Conservation (phyloP, 2,888 invertebrate species). For the Chesias legatella region DNA sequence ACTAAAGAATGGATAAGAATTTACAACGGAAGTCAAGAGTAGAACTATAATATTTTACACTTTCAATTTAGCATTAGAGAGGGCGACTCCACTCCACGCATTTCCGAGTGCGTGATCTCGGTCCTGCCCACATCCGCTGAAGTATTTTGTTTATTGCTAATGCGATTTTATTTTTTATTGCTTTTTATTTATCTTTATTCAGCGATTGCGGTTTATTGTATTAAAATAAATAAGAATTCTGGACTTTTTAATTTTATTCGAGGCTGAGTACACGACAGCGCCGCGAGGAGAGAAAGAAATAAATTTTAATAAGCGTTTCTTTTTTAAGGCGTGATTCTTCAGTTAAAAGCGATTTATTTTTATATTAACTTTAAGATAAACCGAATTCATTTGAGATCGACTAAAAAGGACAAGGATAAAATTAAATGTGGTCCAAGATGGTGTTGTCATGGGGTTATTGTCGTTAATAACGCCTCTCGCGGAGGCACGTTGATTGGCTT, state of each 20-base stretch:
- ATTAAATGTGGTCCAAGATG: slow-evolving; percentile 71
- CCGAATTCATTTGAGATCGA: slow-evolving; percentile 80
- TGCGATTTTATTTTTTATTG: slow-evolving; percentile 81
- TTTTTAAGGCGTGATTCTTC: slow-evolving; percentile 81
- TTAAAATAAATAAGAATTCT: slow-evolving; percentile 81
- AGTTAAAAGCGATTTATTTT: slow-evolving; percentile 80
- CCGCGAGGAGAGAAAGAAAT: slow-evolving; percentile 77
- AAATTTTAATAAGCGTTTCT: slow-evolving; percentile 81
- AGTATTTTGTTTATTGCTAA: slow-evolving; percentile 81
- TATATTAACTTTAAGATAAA: slow-evolving; percentile 78
- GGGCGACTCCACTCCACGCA: slow-evolving; percentile 48
- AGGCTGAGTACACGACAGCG: slow-evolving; percentile 76
- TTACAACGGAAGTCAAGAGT: too few relatives aligned
- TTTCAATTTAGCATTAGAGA: slow-evolving; percentile 4
- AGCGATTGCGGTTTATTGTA: slow-evolving; percentile 81
- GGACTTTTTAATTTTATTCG: slow-evolving; percentile 80
- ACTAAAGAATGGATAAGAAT: too few relatives aligned
- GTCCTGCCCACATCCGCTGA: slow-evolving; percentile 79
- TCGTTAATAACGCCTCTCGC: slow-evolving; percentile 68
- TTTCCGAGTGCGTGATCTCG: slow-evolving; percentile 57
- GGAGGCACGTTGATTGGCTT: slow-evolving; percentile 66
- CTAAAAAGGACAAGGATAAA: slow-evolving; percentile 76
- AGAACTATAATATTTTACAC: neutral
- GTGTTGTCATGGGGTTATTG: slow-evolving; percentile 76
- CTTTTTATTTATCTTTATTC: slow-evolving; percentile 81